Evolutionary conservation across 2,113 vertebrate genomes (phyloP).

Genomic region (Caretta caretta): DNA sequence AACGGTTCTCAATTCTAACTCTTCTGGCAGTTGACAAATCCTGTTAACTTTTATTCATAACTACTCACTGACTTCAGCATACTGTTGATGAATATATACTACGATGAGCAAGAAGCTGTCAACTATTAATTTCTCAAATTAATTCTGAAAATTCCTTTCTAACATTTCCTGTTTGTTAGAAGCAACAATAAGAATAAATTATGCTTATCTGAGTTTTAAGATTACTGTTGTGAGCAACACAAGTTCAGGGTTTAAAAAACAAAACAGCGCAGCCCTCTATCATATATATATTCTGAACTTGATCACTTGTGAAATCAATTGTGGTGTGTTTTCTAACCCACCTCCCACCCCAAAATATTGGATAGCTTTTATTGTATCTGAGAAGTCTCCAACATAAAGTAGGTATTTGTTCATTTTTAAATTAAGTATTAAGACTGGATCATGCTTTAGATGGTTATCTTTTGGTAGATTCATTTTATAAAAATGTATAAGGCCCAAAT

Average conservation of each 20-base stretch:
- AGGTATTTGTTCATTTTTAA: fast-evolving
- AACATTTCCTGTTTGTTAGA: not conserved
- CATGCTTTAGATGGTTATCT: not conserved
- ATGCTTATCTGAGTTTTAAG: fast-evolving
- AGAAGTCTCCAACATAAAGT: not conserved
- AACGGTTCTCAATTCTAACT: not conserved
- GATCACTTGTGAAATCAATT: not conserved
- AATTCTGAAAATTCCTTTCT: not conserved
- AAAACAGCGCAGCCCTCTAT: not conserved
- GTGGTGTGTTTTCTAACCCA: not conserved
- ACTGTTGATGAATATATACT: not conserved
- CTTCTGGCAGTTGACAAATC: not conserved
- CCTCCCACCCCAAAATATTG: not conserved
- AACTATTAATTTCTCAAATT: not conserved
- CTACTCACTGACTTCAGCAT: not conserved
- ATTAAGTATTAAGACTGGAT: not conserved
- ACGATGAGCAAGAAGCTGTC: not conserved
- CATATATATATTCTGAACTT: not conserved
- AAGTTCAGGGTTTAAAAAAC: not conserved
- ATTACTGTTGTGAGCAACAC: not conserved
- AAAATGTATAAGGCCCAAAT: not conserved
- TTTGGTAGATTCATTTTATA: not conserved
- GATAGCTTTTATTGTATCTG: not conserved
- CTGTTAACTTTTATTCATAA: not conserved
- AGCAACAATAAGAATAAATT: not conserved